Base-by-base conservation (phyloP, 2,888 invertebrate genomes). In the Pollenia amentaria region DNA sequence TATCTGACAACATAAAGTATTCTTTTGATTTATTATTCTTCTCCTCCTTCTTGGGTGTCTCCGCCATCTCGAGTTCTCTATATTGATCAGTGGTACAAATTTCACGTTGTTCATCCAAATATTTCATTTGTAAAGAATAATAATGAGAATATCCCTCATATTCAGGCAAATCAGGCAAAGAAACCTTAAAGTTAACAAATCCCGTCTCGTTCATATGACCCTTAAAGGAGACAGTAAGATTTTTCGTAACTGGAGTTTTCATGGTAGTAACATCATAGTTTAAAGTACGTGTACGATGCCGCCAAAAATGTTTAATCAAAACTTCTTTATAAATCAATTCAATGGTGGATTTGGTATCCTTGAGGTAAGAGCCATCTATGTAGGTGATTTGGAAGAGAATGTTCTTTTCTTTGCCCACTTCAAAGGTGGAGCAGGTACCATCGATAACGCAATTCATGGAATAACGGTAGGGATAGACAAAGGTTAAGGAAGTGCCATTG, bases 401-500 rank as follows among this genome's bases (percentile, higher is more conserved):
- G 44, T 96, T 96, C 89, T 97, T 98, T 88, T 96, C 96, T 70
- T 99, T 94, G 51, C 97, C 97, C 0, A 98, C 98, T 92, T 98
- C 98, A 93, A 98, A 99, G 88, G 96, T 96, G 89, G 97, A 96
- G 0, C 98, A 97, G 3, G 96, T 96, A 90, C 96, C 95, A n/a
- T n/a, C n/a, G n/a, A n/a, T n/a, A n/a, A n/a, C n/a, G n/a, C n/a
- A n/a, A n/a, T n/a, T n/a, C n/a, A n/a, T n/a, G n/a, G n/a, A n/a
- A 44, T 87, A 96, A 88, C 96, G 95, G 90, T 97, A 95, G 77
- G 96, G 96, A 93, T 97, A 98, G 11, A 99, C 93, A 78, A 96
- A 95, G 51, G 98, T 94, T 85, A 96, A 94, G 1, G 95, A 94
- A 0, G 97, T 95, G 44, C 96, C 95, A 91, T 97, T 98, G 91